Evolutionary conservation across 2,888 invertebrate genomes (phyloP), one percentile per base, ranked within the genome.

Genomic region (Junonia oenone): DNA sequence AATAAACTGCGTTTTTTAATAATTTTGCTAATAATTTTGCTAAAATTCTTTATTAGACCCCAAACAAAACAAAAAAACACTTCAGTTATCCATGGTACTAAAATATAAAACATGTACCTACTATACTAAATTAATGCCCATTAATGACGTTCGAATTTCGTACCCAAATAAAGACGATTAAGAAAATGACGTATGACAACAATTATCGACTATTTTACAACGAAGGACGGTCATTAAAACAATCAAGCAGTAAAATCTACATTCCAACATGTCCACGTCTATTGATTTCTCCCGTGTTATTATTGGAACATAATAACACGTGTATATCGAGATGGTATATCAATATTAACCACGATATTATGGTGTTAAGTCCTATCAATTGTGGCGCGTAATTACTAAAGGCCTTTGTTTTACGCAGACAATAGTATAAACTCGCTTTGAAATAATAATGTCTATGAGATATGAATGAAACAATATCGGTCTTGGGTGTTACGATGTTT

Each of bases 341-440:
- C 43, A 47, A 53, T 50, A 53, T 33, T 46, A 35, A 26, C 15
- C 35, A 45, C 15, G 55, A 51, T 62, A 61, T 62, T 59, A 59
- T 53, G 51, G 58, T 57, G 61, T 52, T 52, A 59, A 58, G 53
- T 51, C 56, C 54, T 54, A 58, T 65, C 56, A 62, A 64, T 61
- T 63, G 61, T 56, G 45, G 31, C 54, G 51, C 45, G 58, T 62
- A 62, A 62, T 63, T 62, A 63, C 54, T 59, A 35, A 26, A 22
- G 50, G 43, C 51, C 59, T 60, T 67, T 65, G 64, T 63, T 55
- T 6, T 8, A 22, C 45, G 33, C 17, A 55, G 62, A 67, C 67
- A 67, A 67, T 64, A 31, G 57, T 49, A 53, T 43, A 60, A 62
- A 63, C 59, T 63, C 61, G 62, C 61, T 63, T 60, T 61, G 51